These are phyloP conservation scores for Coleophora flavipennella DNA, from an alignment of 2,888 invertebrate genomes.

Conservation along the genomic window DNA sequence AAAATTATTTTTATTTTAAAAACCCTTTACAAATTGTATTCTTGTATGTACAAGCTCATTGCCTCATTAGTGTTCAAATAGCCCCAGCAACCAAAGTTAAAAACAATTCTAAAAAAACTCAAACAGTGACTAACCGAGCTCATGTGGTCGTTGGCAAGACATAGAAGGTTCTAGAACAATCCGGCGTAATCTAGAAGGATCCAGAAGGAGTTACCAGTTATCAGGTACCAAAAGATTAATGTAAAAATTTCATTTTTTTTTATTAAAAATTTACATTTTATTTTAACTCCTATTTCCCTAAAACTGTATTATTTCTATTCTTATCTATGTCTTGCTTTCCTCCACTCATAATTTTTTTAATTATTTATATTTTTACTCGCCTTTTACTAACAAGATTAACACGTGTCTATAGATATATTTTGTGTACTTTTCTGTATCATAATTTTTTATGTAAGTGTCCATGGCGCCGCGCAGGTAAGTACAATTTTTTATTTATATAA, in stretches of 20 bases:
- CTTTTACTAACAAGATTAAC: constrained; percentile 29
- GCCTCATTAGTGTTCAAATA: too few relatives aligned
- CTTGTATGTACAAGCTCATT: too few relatives aligned
- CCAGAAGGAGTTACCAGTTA: too few relatives aligned
- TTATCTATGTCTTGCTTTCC: constrained; percentile 72
- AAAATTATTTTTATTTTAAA: background rate
- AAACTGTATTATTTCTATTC: constrained; percentile 41
- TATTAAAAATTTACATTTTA: too few relatives aligned
- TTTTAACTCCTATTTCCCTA: constrained; percentile 20
- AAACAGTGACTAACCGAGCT: constrained; percentile 54
- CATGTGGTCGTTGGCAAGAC: constrained; percentile 70
- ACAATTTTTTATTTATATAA: too few relatives aligned
- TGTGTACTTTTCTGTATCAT: constrained; percentile 3
- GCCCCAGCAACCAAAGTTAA: too few relatives aligned
- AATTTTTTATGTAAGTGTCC: background rate
- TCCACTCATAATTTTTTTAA: constrained; percentile 30
- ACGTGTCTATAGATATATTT: too few relatives aligned
- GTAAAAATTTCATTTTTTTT: too few relatives aligned
- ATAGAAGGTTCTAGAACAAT: constrained; percentile 44
- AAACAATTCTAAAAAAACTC: background rate
- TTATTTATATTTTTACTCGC: constrained; percentile 15
- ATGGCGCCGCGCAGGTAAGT: too few relatives aligned
- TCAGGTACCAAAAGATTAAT: too few relatives aligned
- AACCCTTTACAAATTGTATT: too few relatives aligned
- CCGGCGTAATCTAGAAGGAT: constrained; percentile 6